A percentile compares a stretch with the other conserved stretches of the same genome.
These are phyloP conservation scores for Andricus quercusramuli DNA, from an alignment of 2,888 invertebrate genomes.

Conservation along the genomic window DNA sequence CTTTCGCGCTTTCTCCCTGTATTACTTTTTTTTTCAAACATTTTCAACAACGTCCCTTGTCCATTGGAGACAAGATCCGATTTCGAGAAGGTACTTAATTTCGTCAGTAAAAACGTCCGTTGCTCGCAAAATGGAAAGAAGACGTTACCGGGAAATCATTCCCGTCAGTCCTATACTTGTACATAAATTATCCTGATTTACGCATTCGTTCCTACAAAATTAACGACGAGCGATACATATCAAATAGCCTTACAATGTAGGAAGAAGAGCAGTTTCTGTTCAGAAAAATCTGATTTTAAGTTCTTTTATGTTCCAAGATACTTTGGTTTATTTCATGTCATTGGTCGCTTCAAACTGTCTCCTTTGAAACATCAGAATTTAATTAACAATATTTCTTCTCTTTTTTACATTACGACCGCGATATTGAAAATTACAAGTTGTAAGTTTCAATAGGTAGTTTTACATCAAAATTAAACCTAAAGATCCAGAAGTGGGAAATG, in stretches of 20 bases:
- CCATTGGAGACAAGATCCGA: neutral
- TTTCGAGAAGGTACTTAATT: conserved; percentile 31
- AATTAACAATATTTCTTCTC: neutral
- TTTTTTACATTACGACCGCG: neutral
- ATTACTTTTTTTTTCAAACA: neutral
- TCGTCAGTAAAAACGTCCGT: conserved; percentile 17
- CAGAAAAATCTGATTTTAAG: neutral
- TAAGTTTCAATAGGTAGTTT: too few relatives aligned
- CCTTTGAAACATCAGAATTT: neutral
- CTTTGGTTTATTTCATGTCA: neutral
- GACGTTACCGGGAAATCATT: conserved; percentile 38
- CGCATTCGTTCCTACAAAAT: conserved; percentile 18
- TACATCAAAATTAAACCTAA: neutral
- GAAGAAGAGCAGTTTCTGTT: neutral
- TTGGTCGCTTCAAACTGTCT: neutral
- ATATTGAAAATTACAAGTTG: too few relatives aligned
- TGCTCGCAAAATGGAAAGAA: conserved; percentile 24
- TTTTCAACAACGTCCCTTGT: conserved; percentile 39
- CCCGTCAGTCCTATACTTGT: neutral
- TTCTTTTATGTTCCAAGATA: neutral
- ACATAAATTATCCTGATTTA: conserved; percentile 41
- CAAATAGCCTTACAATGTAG: neutral
- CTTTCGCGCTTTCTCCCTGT: conserved; percentile 20
- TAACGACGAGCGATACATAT: conserved; percentile 31
- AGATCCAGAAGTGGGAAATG: neutral